phyloP scores from a whole-genome alignment of 2,888 invertebrate genomes.

The Tiphia femorata region DNA sequence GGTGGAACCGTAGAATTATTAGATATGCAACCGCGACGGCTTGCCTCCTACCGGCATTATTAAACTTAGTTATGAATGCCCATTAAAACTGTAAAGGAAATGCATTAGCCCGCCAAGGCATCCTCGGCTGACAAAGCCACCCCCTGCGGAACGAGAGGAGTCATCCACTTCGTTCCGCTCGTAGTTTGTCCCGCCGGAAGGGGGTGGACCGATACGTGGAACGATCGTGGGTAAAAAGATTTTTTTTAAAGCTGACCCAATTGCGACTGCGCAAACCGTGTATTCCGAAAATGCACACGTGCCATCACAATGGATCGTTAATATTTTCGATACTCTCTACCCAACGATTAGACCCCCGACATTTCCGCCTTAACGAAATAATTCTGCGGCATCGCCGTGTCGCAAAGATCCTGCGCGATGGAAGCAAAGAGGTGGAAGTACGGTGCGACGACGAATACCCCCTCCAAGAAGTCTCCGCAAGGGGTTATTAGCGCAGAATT shows the following conservation, averaged over 20 bases:
- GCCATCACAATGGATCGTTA: no score
- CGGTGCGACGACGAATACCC: neutral
- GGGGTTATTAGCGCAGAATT: constrained; percentile 58
- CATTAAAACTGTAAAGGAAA: constrained; percentile 69
- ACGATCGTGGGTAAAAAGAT: constrained; percentile 22
- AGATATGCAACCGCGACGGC: constrained; percentile 62
- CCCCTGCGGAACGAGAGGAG: constrained; percentile 52
- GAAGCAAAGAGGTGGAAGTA: no score
- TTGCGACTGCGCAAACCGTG: no score
- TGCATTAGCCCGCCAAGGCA: constrained; percentile 64
- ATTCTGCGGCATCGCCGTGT: no score
- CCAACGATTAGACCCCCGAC: no score
- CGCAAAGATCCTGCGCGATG: no score
- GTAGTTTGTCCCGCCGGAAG: constrained; percentile 8
- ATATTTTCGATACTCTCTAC: no score
- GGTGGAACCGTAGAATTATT: constrained; percentile 55
- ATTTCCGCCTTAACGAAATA: no score
- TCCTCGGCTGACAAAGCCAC: constrained; percentile 49
- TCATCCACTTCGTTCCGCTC: constrained; percentile 46
- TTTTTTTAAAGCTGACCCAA: no score
- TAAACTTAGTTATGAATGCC: constrained; percentile 69
- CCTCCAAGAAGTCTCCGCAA: constrained; percentile 25
- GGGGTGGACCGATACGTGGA: constrained; percentile 27
- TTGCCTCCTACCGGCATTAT: constrained; percentile 62
- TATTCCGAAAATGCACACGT: no score